Evolutionary conservation across 2,797 vertebrate genomes (phyloP).

Genomic region (Neoniphon sammara): DNA sequence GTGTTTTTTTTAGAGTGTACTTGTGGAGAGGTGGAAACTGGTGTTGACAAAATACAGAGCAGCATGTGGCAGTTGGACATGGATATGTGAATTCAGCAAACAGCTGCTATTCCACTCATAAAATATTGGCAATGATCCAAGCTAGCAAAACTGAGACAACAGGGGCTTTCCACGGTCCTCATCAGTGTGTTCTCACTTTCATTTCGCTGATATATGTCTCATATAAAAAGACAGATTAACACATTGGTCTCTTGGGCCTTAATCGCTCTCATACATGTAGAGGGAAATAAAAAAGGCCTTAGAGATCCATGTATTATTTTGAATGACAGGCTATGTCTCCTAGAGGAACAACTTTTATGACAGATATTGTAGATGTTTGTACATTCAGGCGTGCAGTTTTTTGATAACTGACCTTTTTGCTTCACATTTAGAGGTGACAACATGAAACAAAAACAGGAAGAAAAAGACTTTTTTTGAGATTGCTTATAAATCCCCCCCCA

Average conservation of each 20-base stretch:
- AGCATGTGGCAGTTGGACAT: constrained; percentile 52
- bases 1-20: neutral
- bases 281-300: constrained; percentile 3
- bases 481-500: constrained; percentile 48
- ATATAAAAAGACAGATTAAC: constrained; percentile 44
- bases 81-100: constrained; percentile 67
- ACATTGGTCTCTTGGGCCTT: constrained; percentile 31
- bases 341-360: constrained; percentile 25
- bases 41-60: constrained; percentile 51
- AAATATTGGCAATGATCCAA: constrained; percentile 66
- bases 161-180: constrained; percentile 43
- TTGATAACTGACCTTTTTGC: constrained; percentile 28
- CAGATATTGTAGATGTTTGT: constrained; percentile 29
- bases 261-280: constrained; percentile 32
- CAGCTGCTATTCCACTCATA: constrained; percentile 62
- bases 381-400: constrained; percentile 18
- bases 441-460: constrained; percentile 1
- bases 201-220: constrained; percentile 21
- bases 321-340: constrained; percentile 3
- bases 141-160: constrained; percentile 42
- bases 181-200: constrained; percentile 56
- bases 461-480: constrained; percentile 26
- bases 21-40: constrained; percentile 39
- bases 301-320: neutral
- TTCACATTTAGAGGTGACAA: constrained; percentile 18